phyloP scores from a whole-genome alignment of 1,140 invertebrate genomes.

The Drosophila melanica region DNA sequence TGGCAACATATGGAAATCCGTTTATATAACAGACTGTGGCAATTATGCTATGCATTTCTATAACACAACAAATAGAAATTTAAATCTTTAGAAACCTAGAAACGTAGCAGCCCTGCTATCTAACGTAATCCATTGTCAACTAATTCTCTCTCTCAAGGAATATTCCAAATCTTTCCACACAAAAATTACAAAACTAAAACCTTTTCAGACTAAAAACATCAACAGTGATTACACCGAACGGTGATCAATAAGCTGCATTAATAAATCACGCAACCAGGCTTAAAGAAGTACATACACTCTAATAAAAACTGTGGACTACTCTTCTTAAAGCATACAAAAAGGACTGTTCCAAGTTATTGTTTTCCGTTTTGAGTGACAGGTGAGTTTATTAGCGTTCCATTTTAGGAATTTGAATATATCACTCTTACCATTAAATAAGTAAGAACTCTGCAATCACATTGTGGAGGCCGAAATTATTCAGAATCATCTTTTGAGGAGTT shows the following conservation, averaged over 20 bases:
- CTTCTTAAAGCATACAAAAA: background rate
- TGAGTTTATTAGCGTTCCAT: background rate
- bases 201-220: slow-evolving; percentile 3
- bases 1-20: too few species aligned
- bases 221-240: background rate
- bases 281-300: background rate
- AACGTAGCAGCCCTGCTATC: slow-evolving; percentile 16
- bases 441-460: too few species aligned
- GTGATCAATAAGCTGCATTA: background rate
- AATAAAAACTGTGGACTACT: background rate
- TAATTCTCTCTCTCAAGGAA: slow-evolving; percentile 3
- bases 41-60: too few species aligned
- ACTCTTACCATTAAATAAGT: too few species aligned
- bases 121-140: background rate
- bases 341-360: background rate
- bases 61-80: too few species aligned
- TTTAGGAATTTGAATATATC: background rate
- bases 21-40: too few species aligned
- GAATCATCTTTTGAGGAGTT: too few species aligned
- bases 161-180: slow-evolving; percentile 14
- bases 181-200: slow-evolving; percentile 19
- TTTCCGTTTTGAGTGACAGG: slow-evolving; percentile 9
- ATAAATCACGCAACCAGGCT: background rate
- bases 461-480: too few species aligned
- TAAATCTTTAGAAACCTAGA: background rate